Evolutionary conservation across 1,140 invertebrate species (phyloP), one percentile per base, ranked within the genome.

Genomic region (Holotrichia oblita): DNA sequence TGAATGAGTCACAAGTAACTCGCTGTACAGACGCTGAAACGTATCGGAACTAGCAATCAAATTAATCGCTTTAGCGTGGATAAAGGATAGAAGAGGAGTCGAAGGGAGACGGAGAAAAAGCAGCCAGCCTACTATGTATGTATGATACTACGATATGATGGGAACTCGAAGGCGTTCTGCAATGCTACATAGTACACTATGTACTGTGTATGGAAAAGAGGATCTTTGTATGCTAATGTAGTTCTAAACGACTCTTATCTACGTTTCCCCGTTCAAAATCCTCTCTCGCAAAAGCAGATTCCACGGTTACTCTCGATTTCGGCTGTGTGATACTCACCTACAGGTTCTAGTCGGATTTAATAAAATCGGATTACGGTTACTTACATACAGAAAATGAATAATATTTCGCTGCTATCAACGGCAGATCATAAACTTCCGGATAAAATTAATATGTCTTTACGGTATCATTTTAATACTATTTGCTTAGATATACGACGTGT

Each of bases 181-280:
- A 69, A 69, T 69, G 61, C 22, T 69, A 20, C 61, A 69, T 69
- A 34, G 27, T 34, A 34, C 27, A 34, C 27, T 34, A 34, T 27
- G 22, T 69, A 69, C 20, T 7, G 48, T 69, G 14, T 34, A 34
- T 34, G 27, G 27, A 20, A 69, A 27, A 22, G 61, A 69, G 24
- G 61, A 69, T 69, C 61, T 69, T 69, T 69, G 61, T 69, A 69
- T 69, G 61, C 61, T 69, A 69, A 69, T 69, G 61, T 69, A 69
- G 2, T 69, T 69, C 61, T 69, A 69, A 69, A 69, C 61, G 61
- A 69, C 61, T 69, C 61, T 69, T 69, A 69, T 69, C 61, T 69
- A 17, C 61, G 61, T 22, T 69, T 69, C 61, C 22, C 61, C 61
- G 22, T 69, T 69, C 61, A 69, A 69, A 69, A 69, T 69, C 22